Evolutionary conservation across 2,113 vertebrate species (phyloP).

Genomic region (Arenaria interpres): DNA sequence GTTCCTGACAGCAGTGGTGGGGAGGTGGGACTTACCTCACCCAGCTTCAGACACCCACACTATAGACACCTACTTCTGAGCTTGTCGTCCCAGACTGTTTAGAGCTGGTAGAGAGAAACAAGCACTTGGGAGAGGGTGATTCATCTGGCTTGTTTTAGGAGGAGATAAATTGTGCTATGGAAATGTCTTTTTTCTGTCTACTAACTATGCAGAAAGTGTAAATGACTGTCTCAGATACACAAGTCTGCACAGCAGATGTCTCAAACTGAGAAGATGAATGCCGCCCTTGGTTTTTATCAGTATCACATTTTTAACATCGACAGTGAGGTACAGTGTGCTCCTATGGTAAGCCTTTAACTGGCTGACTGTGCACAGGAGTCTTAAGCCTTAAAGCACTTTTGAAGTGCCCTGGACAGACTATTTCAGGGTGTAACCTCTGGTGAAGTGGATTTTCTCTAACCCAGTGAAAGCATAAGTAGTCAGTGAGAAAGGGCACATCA

Average conservation of each 20-base stretch:
- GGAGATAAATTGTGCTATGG: conserved; percentile 47
- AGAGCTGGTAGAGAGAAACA: conserved; percentile 42
- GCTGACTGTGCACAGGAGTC: neutral
- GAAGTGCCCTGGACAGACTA: neutral
- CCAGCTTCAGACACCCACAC: conserved; percentile 31
- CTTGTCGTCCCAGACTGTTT: conserved; percentile 34
- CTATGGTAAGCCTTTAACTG: neutral
- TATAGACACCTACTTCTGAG: conserved; percentile 28
- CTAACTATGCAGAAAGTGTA: conserved; percentile 61
- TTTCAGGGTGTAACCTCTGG: neutral
- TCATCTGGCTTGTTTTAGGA: conserved; percentile 46
- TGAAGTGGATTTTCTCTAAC: neutral
- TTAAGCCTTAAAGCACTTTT: neutral
- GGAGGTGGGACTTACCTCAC: conserved; percentile 4
- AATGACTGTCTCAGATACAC: conserved; percentile 48
- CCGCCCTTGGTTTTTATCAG: neutral
- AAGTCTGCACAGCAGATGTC: conserved; percentile 24
- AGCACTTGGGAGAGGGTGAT: conserved; percentile 38
- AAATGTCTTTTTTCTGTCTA: conserved; percentile 63
- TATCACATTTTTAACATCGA: neutral
- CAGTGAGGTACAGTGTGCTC: neutral
- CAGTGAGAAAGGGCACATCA: neutral
- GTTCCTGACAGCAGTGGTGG: neutral
- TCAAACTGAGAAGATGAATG: neutral
- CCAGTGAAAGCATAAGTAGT: neutral